A percentile compares a stretch with the other conserved stretches of the same genome.
Evolutionary conservation across 2,113 vertebrate genomes (phyloP).

Genomic region (Chamaea fasciata): DNA sequence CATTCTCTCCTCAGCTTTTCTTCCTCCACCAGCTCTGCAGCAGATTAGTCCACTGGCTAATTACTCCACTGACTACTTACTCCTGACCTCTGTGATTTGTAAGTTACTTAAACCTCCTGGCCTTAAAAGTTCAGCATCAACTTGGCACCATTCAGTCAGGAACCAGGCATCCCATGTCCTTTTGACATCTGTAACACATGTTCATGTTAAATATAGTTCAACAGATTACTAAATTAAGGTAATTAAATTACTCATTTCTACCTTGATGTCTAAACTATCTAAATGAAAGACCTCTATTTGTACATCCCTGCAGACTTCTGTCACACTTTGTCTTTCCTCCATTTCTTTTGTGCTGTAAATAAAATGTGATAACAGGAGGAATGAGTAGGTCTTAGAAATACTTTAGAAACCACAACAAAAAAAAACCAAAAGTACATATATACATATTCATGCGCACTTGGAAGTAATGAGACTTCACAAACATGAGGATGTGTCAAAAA

Average conservation of each 20-base stretch:
- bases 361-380: not conserved
- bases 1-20: not conserved
- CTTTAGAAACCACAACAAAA: not conserved
- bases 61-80: not conserved
- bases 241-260: not conserved
- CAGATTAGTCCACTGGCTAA: not conserved
- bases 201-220: not conserved
- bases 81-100: not conserved
- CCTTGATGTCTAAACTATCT: not conserved
- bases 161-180: not conserved
- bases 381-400: not conserved
- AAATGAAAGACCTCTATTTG: not conserved
- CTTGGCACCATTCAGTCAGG: not conserved
- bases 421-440: not conserved
- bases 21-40: not conserved
- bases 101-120: not conserved
- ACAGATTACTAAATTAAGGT: not conserved
- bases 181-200: not conserved
- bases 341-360: not conserved
- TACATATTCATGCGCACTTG: not conserved
- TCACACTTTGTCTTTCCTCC: not conserved
- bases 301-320: not conserved
- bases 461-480: not conserved
- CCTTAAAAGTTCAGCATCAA: not conserved
- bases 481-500: conserved; percentile 52